Conservation (phyloP, 2,113 vertebrate genomes). For the Microtus richardsoni region DNA sequence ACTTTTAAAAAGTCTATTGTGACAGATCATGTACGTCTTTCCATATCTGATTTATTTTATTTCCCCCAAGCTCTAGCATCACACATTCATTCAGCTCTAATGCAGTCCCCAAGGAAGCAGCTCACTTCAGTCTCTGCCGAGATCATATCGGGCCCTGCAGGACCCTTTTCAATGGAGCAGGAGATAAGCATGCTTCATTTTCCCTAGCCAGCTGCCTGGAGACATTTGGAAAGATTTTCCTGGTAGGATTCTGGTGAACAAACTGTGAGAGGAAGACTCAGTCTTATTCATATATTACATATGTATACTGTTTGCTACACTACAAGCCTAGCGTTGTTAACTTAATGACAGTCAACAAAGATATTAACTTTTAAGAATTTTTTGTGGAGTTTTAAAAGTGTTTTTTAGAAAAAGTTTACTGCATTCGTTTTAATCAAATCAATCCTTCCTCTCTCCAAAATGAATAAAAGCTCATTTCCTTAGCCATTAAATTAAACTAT, state of each 20-base stretch:
- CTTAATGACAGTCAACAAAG: neutral
- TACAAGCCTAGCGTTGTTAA: neutral
- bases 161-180: constrained; percentile 30
- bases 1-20: constrained; percentile 38
- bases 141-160: constrained; percentile 43
- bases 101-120: constrained; percentile 50
- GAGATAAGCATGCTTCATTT: constrained; percentile 10
- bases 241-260: neutral
- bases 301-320: neutral
- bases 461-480: neutral
- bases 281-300: neutral
- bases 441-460: neutral
- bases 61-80: constrained; percentile 63
- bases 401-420: neutral
- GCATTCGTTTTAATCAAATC: neutral
- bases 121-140: constrained; percentile 53
- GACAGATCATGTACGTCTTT: constrained; percentile 56
- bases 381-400: neutral
- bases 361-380: neutral
- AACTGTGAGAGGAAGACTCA: neutral
- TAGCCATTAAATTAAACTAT: constrained; percentile 10
- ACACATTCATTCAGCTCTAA: constrained; percentile 60
- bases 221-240: constrained; percentile 54
- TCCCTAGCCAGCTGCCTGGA: constrained; percentile 36
- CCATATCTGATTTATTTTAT: constrained; percentile 56